A percentile compares a stretch with the other conserved stretches of the same genome.
Conservation (phyloP, 1,140 invertebrate species). For the Maconellicoccus hirsutus region DNA sequence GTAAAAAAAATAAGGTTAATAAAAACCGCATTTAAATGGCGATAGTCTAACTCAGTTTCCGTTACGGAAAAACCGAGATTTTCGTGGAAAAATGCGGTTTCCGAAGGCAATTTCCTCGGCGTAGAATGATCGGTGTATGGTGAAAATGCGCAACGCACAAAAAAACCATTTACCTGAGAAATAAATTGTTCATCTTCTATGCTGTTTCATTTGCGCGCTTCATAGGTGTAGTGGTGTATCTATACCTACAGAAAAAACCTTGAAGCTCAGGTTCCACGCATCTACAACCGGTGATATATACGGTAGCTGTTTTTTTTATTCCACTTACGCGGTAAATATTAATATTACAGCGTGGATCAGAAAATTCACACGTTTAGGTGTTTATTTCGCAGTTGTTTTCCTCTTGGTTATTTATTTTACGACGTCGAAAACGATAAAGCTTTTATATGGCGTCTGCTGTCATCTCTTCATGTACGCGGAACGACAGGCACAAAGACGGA, state of each 20-base stretch:
- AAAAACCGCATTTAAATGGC: not conserved
- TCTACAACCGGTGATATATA: not conserved
- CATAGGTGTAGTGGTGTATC: too few relatives aligned
- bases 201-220: not conserved
- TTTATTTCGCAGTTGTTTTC: not conserved
- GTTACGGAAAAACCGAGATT: not conserved
- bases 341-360: not conserved
- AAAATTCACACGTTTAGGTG: not conserved
- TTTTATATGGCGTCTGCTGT: not conserved
- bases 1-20: not conserved
- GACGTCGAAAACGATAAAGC: not conserved
- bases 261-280: too few relatives aligned
- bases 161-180: not conserved
- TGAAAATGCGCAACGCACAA: not conserved
- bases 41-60: not conserved
- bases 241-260: too few relatives aligned
- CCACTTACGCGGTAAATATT: not conserved
- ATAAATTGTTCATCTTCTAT: not conserved
- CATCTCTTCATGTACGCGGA: not conserved
- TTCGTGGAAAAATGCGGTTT: not conserved
- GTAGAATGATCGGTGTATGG: not conserved
- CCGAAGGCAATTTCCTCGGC: not conserved
- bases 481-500: not conserved
- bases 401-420: not conserved
- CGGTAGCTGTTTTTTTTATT: not conserved